Conservation (phyloP, 2,888 invertebrate species). For the Tetrapedia diversipes region DNA sequence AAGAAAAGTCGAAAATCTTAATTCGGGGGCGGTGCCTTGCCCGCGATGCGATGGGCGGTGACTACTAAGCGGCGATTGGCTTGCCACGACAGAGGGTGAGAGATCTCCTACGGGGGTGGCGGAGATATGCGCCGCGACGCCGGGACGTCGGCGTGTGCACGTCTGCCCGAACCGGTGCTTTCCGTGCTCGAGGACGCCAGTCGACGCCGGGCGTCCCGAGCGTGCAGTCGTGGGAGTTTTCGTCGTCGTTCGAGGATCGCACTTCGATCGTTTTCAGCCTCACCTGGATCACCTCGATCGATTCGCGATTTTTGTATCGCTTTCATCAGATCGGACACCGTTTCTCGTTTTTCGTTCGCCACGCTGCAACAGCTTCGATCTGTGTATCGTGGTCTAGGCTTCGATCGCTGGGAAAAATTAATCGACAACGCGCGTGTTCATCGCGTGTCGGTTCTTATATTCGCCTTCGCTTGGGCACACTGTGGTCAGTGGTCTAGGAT, state of each 20-base stretch:
- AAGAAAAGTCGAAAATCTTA: conserved; percentile 82
- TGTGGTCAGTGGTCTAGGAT: conserved; percentile 44
- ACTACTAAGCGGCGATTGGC: conserved; percentile 78
- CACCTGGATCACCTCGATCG: not conserved
- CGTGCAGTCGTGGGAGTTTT: conserved; percentile 54
- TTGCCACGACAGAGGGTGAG: conserved; percentile 69
- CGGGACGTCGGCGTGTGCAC: conserved; percentile 71
- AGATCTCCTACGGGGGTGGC: conserved; percentile 66
- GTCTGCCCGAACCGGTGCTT: conserved; percentile 48
- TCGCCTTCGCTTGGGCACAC: not conserved
- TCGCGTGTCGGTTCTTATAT: not conserved
- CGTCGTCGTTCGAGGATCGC: conserved; percentile 27
- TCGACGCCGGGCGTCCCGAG: conserved; percentile 81
- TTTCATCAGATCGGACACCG: not conserved
- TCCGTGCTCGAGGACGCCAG: conserved; percentile 72
- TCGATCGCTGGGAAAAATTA: not conserved
- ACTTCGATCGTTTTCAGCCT: conserved; percentile 13
- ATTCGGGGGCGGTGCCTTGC: conserved; percentile 79
- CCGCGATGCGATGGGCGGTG: conserved; percentile 74
- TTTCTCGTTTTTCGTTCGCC: not conserved
- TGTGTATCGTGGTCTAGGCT: not conserved
- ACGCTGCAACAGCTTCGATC: not conserved
- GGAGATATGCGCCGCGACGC: conserved; percentile 77
- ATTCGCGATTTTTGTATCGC: not conserved
- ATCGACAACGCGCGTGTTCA: not conserved